A percentile compares a stretch with the other conserved stretches of the same genome.
Evolutionary conservation across 2,888 invertebrate species (phyloP).

Genomic region (Iphiclides podalirius): DNA sequence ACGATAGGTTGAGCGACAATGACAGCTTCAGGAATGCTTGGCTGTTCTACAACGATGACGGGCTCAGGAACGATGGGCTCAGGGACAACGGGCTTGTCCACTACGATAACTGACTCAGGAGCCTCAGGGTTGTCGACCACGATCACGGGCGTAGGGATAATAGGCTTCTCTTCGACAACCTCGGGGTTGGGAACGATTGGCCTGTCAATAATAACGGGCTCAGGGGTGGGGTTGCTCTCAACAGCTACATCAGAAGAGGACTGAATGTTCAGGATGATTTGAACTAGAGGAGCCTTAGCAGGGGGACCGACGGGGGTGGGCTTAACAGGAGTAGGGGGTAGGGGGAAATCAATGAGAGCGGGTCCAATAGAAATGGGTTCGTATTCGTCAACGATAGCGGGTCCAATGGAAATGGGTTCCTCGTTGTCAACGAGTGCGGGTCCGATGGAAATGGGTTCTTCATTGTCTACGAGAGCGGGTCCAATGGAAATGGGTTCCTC

Average conservation of each 20-base stretch:
- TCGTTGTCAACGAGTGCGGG: constrained; percentile 28
- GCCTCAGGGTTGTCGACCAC: no score
- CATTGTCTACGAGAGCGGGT: constrained; percentile 27
- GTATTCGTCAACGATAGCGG: constrained; percentile 28
- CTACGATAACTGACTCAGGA: no score
- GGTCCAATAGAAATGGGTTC: constrained; percentile 28
- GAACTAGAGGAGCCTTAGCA: constrained; percentile 31
- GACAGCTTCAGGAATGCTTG: constrained; percentile 28
- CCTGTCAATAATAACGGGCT: no score
- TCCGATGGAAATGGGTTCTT: background rate
- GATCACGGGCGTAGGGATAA: no score
- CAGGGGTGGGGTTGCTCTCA: no score
- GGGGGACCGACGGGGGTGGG: constrained; percentile 15
- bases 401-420: constrained; percentile 34
- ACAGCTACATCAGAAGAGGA: constrained; percentile 2
- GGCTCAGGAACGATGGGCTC: constrained; percentile 1
- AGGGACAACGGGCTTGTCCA: no score
- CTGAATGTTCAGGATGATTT: constrained; percentile 35
- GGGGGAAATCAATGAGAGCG: constrained; percentile 25
- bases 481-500: constrained; percentile 9
- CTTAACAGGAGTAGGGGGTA: constrained; percentile 15
- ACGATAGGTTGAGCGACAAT: constrained; percentile 27
- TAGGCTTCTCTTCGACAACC: no score
- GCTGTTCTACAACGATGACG: constrained; percentile 28
- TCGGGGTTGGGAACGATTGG: no score